These are phyloP conservation scores for Cettia cetti DNA, from an alignment of 2,113 vertebrate genomes.

Conservation along the genomic window DNA sequence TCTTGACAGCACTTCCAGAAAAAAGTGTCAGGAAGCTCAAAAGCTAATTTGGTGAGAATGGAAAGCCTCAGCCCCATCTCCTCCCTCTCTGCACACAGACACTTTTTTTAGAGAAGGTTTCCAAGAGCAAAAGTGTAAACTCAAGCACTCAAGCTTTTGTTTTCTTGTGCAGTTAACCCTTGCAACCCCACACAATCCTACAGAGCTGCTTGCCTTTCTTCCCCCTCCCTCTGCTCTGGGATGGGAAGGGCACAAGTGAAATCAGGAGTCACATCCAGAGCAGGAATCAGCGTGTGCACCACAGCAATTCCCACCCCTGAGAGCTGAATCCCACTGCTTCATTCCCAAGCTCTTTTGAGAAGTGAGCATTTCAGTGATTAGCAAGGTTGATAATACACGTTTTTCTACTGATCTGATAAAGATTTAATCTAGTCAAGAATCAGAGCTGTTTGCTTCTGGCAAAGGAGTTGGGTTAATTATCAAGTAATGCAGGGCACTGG, in stretches of 20 bases:
- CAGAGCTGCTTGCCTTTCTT: too few relatives aligned
- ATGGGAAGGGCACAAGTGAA: neutral
- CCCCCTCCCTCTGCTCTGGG: neutral
- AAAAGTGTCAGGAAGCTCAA: neutral
- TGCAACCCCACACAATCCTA: neutral
- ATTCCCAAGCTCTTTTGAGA: neutral
- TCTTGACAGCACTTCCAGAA: neutral
- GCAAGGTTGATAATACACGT: accelerated
- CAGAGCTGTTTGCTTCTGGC: neutral
- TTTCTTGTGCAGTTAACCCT: neutral
- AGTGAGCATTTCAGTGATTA: neutral
- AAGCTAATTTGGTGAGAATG: neutral
- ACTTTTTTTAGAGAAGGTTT: neutral
- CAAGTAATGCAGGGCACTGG: too few relatives aligned
- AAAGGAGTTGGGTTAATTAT: accelerated
- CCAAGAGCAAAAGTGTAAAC: neutral
- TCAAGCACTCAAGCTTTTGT: neutral
- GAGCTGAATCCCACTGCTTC: neutral
- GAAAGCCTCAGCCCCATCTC: neutral
- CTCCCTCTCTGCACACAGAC: neutral
- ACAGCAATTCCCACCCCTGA: neutral
- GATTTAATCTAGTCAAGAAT: neutral
- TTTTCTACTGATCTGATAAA: neutral
- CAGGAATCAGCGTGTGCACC: neutral
- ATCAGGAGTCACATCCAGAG: accelerated